These are phyloP conservation scores for Plutella xylostella DNA, from an alignment of 2,888 invertebrate genomes.

Conservation along the genomic window DNA sequence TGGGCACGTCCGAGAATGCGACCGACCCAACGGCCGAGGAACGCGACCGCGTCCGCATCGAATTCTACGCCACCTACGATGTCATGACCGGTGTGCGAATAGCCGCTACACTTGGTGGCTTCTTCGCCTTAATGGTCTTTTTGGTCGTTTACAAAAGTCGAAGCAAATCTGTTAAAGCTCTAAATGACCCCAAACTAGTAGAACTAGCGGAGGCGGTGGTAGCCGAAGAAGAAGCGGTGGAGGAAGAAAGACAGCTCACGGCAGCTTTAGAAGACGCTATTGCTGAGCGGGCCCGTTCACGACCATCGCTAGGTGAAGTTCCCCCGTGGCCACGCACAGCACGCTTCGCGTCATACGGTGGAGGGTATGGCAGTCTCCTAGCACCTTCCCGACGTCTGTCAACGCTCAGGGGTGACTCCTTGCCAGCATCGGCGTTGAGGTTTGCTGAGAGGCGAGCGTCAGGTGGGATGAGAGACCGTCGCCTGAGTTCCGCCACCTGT, in stretches of 20 bases:
- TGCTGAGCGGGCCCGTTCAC: slow-evolving; percentile 56
- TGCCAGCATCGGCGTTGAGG: slow-evolving; percentile 69
- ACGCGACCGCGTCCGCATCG: slow-evolving; percentile 78
- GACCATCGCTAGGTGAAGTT: slow-evolving; percentile 77
- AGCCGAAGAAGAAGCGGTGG: slow-evolving; percentile 73
- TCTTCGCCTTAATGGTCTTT: slow-evolving; percentile 92
- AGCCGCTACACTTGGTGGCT: slow-evolving; percentile 90
- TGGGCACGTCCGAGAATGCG: slow-evolving; percentile 40
- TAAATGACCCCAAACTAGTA: slow-evolving; percentile 84
- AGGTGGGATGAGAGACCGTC: slow-evolving; percentile 64
- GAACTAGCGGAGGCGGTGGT: slow-evolving; percentile 84
- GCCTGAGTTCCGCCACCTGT: slow-evolving; percentile 85
- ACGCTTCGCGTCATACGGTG: slow-evolving; percentile 62
- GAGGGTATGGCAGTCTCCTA: slow-evolving; percentile 78
- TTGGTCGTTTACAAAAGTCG: slow-evolving; percentile 92
- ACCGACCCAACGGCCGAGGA: slow-evolving; percentile 56
- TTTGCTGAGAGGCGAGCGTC: slow-evolving; percentile 62
- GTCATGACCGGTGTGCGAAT: slow-evolving; percentile 94
- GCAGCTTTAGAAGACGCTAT: slow-evolving; percentile 78
- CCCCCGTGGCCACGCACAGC: slow-evolving; percentile 62
- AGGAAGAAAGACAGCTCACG: slow-evolving; percentile 80
- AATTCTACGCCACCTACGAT: slow-evolving; percentile 92
- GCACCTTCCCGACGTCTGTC: slow-evolving; percentile 75
- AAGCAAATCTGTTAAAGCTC: slow-evolving; percentile 78
- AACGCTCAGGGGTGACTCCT: slow-evolving; percentile 69